Percentiles rank a stretch among this genome's conserved stretches.
Conservation (phyloP, 2,797 vertebrate species). For the Pipistrellus pygmaeus region DNA sequence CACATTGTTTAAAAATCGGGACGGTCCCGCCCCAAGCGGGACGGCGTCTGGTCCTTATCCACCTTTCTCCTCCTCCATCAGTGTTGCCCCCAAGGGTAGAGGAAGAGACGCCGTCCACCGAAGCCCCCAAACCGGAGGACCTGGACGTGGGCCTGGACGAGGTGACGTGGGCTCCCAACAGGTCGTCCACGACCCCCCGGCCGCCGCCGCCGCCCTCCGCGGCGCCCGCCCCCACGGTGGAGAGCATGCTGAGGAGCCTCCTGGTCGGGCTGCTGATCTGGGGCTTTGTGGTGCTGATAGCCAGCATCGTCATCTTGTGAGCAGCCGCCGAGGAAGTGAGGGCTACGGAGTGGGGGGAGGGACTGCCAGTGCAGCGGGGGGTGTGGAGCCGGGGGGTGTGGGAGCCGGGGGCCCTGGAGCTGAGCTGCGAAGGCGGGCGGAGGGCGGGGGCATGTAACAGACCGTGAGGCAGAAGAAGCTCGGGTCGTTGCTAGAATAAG, state of each 20-base stretch:
- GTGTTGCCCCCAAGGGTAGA: slow-evolving; percentile 58
- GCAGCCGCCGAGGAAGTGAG: slow-evolving; percentile 2
- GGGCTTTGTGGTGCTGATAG: background rate
- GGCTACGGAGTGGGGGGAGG: background rate
- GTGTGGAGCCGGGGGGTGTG: no score
- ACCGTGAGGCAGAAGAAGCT: background rate
- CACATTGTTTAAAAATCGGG: no score
- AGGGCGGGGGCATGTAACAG: no score
- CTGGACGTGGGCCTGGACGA: background rate
- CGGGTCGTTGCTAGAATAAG: background rate
- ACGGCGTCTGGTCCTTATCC: no score
- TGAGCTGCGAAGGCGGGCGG: background rate
- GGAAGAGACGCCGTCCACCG: background rate
- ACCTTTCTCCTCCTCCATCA: background rate
- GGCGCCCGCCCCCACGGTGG: background rate
- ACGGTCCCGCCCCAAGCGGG: no score
- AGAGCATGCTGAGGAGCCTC: background rate
- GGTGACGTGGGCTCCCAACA: background rate
- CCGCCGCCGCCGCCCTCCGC: background rate
- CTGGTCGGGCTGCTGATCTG: slow-evolving; percentile 53
- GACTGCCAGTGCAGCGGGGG: background rate
- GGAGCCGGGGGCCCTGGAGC: background rate
- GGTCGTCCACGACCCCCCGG: accelerated
- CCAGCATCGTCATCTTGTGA: slow-evolving; percentile 31
- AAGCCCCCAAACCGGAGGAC: background rate